Evolutionary conservation across 2,888 invertebrate genomes (phyloP), one percentile per base, ranked within the genome.

Genomic region (Apamea crenata): DNA sequence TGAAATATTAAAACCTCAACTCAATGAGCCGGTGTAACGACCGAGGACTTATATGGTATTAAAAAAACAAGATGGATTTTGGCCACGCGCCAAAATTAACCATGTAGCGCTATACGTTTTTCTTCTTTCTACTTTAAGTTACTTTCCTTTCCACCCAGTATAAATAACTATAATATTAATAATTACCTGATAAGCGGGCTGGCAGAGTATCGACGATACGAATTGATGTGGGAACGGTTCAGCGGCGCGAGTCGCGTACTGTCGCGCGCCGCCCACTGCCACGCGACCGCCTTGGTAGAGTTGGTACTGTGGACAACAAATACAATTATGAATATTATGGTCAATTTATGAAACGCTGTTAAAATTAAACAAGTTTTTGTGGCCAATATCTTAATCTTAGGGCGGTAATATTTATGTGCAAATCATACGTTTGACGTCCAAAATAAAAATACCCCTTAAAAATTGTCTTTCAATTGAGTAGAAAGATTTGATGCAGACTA

Each of bases 151-250:
- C 50, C n/a, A 53, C 56, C 36, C 77, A 36, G 25, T 12, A 78
- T 36, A 66, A 36, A 56, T 14, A 18, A 32, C 10, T 29, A 6
- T 10, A 7, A 16, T 16, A 7, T 10, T 16, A n/a, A 53, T 69
- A 87, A 75, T 80, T 47, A 98, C 98, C 97, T 99, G 99, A 93
- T 99, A 99, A 0, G 98, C 98, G 66, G 98, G 98, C 91, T 99
- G 99, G 95, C 99, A 99, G 77, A 99, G 97, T 91, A 99, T 98
- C 71, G 99, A 99, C n/a, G 99, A 99, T 61, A 99, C 99, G 94
- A 99, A 97, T 95, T 99, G 98, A 91, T 99, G 98, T 91, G 98
- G 98, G 97, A 99, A 99, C 69, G 98, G 98, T 94, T 99, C 99
- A 0, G 98, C 98, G 1, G 96, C 97, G 90, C 95, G 97, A 94